These are phyloP conservation scores for Garrulus glandarius DNA, from an alignment of 2,797 vertebrate genomes.

Conservation along the genomic window DNA sequence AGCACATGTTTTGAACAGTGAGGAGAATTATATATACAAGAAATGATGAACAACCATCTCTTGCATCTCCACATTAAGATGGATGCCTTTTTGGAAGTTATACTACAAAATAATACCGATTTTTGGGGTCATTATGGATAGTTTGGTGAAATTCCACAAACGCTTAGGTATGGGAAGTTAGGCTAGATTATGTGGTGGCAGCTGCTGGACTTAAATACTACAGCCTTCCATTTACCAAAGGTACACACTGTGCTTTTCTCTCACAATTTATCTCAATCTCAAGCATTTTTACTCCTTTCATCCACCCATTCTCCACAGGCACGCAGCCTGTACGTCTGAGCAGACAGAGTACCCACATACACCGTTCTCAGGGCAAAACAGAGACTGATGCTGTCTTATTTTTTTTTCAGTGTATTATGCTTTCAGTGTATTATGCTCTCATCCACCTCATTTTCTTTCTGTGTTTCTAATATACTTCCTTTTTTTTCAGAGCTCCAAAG, in stretches of 20 bases:
- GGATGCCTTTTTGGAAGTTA: neutral
- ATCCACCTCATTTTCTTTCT: neutral
- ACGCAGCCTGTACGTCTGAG: neutral
- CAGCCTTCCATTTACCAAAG: neutral
- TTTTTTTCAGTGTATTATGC: neutral
- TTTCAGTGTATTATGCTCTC: neutral
- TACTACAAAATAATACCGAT: neutral
- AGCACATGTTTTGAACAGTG: neutral
- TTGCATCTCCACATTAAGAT: neutral
- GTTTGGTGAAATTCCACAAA: neutral
- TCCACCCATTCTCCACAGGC: neutral
- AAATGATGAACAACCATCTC: neutral
- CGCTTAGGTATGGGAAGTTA: neutral
- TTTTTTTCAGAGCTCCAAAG: neutral
- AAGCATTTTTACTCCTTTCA: neutral
- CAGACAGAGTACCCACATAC: neutral
- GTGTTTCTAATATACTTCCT: neutral
- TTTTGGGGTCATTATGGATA: neutral
- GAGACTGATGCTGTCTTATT: neutral
- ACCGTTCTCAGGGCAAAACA: neutral
- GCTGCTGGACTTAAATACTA: neutral
- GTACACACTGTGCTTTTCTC: neutral
- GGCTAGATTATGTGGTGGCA: neutral
- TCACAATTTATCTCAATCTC: neutral
- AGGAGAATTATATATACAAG: neutral